phyloP scores from a whole-genome alignment of 2,113 vertebrate species.

The Haliaeetus leucogaster region DNA sequence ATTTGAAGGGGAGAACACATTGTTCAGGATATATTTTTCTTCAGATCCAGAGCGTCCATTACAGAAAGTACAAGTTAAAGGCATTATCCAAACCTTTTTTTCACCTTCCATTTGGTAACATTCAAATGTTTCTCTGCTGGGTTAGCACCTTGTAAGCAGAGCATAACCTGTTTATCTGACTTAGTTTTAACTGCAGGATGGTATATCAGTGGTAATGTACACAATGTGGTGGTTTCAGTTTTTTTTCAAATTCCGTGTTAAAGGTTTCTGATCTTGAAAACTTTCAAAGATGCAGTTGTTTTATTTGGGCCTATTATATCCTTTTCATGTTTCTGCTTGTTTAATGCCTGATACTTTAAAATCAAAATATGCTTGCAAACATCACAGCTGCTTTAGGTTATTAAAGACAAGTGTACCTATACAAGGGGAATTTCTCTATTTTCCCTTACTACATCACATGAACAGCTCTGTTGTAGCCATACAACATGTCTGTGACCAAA shows the following conservation, averaged over 20 bases:
- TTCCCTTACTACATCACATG: background rate
- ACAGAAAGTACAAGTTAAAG: background rate
- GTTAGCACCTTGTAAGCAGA: background rate
- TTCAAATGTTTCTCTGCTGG: background rate
- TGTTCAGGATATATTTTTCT: background rate
- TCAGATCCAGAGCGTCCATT: background rate
- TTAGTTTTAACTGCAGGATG: background rate
- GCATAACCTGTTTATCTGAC: background rate
- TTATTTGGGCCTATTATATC: background rate
- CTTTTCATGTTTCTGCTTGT: background rate
- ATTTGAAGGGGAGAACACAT: background rate
- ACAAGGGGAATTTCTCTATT: background rate
- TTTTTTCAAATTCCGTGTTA: background rate
- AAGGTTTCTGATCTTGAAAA: background rate
- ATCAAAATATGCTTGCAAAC: background rate
- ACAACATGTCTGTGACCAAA: background rate
- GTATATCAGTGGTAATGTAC: background rate
- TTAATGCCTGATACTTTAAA: background rate
- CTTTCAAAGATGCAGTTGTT: background rate
- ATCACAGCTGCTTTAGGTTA: background rate
- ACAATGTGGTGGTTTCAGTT: background rate
- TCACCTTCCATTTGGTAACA: background rate
- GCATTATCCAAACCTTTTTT: background rate
- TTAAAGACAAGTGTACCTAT: background rate
- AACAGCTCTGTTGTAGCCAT: background rate